Conservation (phyloP, 2,797 vertebrate genomes). For the Coendou prehensilis region DNA sequence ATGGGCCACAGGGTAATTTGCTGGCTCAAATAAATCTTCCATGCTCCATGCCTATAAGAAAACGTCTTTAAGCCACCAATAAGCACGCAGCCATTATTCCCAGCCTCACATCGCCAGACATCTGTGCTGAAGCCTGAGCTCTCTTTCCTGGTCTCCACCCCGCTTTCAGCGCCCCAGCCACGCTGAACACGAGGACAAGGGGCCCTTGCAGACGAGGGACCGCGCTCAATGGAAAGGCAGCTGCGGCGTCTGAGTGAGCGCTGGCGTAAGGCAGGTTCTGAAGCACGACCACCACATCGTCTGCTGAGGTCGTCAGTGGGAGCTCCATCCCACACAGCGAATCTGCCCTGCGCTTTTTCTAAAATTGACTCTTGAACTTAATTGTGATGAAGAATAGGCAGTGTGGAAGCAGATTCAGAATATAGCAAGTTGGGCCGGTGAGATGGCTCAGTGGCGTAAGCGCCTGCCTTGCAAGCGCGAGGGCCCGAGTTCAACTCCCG, state of each 20-base stretch:
- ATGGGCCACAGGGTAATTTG: neutral
- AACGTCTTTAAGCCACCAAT: neutral
- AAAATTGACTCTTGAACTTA: slow-evolving; percentile 3
- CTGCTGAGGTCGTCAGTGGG: neutral
- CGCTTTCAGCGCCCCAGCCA: neutral
- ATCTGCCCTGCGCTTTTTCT: neutral
- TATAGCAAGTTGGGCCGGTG: no score
- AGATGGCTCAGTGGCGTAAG: no score
- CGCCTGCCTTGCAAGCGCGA: no score
- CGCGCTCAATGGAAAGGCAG: accelerated
- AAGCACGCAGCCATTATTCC: neutral
- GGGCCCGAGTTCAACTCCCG: no score
- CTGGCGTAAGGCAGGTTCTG: neutral
- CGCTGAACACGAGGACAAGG: neutral
- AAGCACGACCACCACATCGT: neutral
- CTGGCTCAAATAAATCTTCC: neutral
- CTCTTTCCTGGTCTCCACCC: neutral
- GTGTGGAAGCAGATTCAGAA: neutral
- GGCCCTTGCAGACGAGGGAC: neutral
- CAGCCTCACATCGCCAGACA: accelerated
- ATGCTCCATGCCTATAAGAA: neutral
- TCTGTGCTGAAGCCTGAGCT: neutral
- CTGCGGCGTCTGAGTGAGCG: neutral
- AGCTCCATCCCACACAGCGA: accelerated
- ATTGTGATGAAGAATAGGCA: neutral